Evolutionary conservation across 1,140 invertebrate species (phyloP).

Genomic region (Rhagoletis pomonella): DNA sequence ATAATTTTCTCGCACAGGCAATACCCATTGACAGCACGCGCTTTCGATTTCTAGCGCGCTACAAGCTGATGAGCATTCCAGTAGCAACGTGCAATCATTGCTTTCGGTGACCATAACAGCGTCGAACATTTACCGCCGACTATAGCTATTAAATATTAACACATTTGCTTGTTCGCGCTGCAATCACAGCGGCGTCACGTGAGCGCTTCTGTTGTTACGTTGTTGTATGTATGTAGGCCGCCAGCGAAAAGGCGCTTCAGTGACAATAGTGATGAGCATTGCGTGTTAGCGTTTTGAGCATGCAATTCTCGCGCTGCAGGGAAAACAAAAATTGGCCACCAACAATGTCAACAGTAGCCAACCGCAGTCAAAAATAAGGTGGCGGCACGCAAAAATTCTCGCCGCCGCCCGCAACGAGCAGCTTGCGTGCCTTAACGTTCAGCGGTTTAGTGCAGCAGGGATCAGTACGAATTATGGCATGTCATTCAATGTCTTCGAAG

Average conservation of each 20-base stretch:
- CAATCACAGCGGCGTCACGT: background rate
- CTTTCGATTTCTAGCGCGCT: background rate
- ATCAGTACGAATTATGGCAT: background rate
- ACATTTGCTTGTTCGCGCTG: constrained; percentile 60
- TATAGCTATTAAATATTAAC: constrained; percentile 73
- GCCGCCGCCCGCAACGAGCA: background rate
- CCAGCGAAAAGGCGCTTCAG: background rate
- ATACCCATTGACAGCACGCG: background rate
- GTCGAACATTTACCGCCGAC: constrained; percentile 64
- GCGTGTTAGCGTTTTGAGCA: constrained; percentile 2
- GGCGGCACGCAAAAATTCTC: background rate
- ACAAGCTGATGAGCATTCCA: background rate
- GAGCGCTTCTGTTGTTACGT: constrained; percentile 30
- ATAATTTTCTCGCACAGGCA: background rate
- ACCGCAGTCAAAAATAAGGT: background rate
- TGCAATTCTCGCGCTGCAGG: background rate
- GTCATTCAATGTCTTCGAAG: background rate
- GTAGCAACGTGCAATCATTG: constrained; percentile 18
- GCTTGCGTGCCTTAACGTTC: background rate
- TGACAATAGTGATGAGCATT: constrained; percentile 40
- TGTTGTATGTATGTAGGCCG: background rate
- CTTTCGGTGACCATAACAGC: background rate
- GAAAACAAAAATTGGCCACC: background rate
- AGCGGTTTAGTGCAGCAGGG: background rate
- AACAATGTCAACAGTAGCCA: constrained; percentile 38